Percentiles rank a stretch among this genome's conserved stretches.
Evolutionary conservation across 2,888 invertebrate genomes (phyloP).

Genomic region (Halocaridina rubra): DNA sequence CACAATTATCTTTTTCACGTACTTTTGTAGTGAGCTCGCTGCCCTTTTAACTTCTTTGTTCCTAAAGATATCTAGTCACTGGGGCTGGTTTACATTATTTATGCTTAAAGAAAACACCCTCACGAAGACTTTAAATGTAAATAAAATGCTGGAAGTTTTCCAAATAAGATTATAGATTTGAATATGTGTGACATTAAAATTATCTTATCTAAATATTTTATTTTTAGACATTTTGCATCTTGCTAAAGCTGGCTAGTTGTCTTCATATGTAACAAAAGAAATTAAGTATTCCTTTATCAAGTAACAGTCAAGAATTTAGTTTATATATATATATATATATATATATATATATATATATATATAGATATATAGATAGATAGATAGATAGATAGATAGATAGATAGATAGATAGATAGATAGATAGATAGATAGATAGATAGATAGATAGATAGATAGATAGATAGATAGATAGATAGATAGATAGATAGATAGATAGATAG

Average conservation of each 20-base stretch:
- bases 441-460: not conserved
- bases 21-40: not conserved
- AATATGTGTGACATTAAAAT: not conserved
- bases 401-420: not conserved
- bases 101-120: not conserved
- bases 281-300: too few species aligned
- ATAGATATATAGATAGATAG: too few species aligned
- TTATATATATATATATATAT: too few species aligned
- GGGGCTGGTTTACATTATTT: constrained; percentile 13
- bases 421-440: not conserved
- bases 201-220: not conserved
- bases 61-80: constrained; percentile 18
- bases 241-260: not conserved
- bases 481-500: not conserved
- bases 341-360: too few species aligned
- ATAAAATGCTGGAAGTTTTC: not conserved
- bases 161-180: not conserved
- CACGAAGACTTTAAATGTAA: not conserved
- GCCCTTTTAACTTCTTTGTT: not conserved
- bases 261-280: not conserved
- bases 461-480: not conserved
- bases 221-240: not conserved
- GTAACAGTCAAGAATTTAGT: too few species aligned
- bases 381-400: too few species aligned
- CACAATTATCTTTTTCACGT: not conserved